Evolutionary conservation across 2,113 vertebrate genomes (phyloP).

Genomic region (Circaetus cinerascens): DNA sequence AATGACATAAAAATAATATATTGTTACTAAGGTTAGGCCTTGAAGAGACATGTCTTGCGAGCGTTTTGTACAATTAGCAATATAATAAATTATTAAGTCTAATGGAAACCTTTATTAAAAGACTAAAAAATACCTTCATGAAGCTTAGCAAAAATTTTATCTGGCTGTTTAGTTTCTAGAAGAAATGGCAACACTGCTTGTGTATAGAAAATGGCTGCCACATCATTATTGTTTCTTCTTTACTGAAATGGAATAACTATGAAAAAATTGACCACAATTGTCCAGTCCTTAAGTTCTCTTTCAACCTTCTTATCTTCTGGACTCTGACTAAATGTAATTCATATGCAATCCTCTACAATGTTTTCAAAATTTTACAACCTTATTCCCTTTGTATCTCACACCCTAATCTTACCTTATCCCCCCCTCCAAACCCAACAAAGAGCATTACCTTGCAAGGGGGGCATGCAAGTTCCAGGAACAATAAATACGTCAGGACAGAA

Average conservation of each 20-base stretch:
- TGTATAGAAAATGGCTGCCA: background rate
- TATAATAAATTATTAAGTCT: background rate
- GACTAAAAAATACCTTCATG: background rate
- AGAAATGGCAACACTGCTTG: background rate
- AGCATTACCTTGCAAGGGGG: accelerated
- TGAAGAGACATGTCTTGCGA: background rate
- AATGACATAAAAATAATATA: background rate
- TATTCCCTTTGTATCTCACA: background rate
- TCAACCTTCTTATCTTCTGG: background rate
- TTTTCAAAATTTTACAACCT: background rate
- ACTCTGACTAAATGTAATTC: background rate
- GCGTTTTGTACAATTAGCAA: background rate
- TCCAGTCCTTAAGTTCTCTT: background rate
- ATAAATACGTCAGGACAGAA: background rate
- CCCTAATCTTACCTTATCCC: background rate
- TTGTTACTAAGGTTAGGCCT: background rate
- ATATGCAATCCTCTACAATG: background rate
- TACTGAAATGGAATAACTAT: background rate
- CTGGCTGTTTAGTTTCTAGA: background rate
- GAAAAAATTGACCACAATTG: background rate
- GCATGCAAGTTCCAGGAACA: background rate
- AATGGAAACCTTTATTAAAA: background rate
- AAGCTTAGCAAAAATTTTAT: background rate
- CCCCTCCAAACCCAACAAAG: background rate
- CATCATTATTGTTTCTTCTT: background rate